Conservation (phyloP, 2,113 vertebrate genomes). For the Mormyrus iriodes region DNA sequence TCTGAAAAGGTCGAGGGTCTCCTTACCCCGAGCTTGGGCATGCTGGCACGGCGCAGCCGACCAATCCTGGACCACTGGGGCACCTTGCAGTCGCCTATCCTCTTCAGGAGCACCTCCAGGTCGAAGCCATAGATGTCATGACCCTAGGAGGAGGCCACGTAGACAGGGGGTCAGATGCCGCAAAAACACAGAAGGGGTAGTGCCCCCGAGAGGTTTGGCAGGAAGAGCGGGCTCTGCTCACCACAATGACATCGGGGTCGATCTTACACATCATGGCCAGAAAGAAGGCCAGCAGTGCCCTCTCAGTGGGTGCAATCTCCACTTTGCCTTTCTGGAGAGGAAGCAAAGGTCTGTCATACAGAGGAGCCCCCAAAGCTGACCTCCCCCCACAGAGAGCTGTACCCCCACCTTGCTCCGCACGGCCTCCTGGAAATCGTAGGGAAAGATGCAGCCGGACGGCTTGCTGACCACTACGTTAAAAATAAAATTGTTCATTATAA, state of each 20-base stretch:
- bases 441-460: slow-evolving; percentile 88
- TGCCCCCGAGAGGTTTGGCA: not conserved
- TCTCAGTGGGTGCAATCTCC: slow-evolving; percentile 85
- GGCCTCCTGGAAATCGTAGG: slow-evolving; percentile 81
- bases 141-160: slow-evolving; percentile 61
- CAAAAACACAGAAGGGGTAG: not conserved
- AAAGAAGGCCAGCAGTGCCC: slow-evolving; percentile 88
- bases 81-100: slow-evolving; percentile 84
- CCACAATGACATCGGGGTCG: slow-evolving; percentile 93
- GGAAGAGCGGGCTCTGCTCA: slow-evolving; percentile 56
- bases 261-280: slow-evolving; percentile 95
- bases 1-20: not conserved
- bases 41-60: slow-evolving; percentile 79
- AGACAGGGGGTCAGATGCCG: not conserved
- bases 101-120: slow-evolving; percentile 90
- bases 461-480: slow-evolving; percentile 79
- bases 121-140: slow-evolving; percentile 98
- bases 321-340: slow-evolving; percentile 79
- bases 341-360: slow-evolving; percentile 22
- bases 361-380: not conserved
- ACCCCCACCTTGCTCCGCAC: slow-evolving; percentile 75
- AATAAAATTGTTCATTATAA: not conserved
- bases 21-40: slow-evolving; percentile 95
- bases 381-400: not conserved
- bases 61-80: slow-evolving; percentile 97